phyloP scores from a whole-genome alignment of 2,797 vertebrate genomes.

The Poeciliopsis gracilis region DNA sequence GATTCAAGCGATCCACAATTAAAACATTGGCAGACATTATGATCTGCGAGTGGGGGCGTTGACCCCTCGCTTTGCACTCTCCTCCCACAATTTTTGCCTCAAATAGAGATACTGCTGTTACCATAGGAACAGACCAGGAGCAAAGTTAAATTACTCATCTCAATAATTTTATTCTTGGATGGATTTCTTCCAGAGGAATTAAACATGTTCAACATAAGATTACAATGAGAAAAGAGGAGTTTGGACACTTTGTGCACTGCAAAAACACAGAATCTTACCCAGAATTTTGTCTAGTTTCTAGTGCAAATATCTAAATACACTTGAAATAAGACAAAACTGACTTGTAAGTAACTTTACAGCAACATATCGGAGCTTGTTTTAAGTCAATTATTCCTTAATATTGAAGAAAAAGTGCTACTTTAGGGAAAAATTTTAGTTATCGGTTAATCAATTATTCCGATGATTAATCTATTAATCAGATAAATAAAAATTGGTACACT shows the following conservation, averaged over 20 bases:
- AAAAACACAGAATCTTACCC: too few species aligned
- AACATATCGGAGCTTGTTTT: too few species aligned
- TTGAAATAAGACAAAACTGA: too few species aligned
- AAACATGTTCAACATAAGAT: constrained; percentile 6
- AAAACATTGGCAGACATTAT: constrained; percentile 35
- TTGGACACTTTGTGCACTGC: neutral
- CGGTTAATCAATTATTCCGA: too few species aligned
- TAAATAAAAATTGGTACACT: too few species aligned
- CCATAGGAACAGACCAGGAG: constrained; percentile 69
- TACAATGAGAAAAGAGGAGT: neutral
- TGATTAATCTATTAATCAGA: too few species aligned
- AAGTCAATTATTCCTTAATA: too few species aligned
- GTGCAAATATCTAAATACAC: too few species aligned
- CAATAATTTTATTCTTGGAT: constrained; percentile 47
- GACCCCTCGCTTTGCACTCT: constrained; percentile 65
- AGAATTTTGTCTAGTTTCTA: too few species aligned
- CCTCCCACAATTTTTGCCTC: constrained; percentile 71
- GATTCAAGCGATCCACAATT: constrained; percentile 28
- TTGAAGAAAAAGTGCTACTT: too few species aligned
- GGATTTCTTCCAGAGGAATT: constrained; percentile 42
- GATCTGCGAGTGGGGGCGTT: constrained; percentile 65
- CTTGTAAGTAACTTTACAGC: too few species aligned
- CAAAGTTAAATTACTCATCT: constrained; percentile 73
- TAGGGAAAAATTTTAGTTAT: too few species aligned
- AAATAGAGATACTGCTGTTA: constrained; percentile 69